phyloP scores from a whole-genome alignment of 2,797 vertebrate genomes.

The Cryptoprocta ferox region DNA sequence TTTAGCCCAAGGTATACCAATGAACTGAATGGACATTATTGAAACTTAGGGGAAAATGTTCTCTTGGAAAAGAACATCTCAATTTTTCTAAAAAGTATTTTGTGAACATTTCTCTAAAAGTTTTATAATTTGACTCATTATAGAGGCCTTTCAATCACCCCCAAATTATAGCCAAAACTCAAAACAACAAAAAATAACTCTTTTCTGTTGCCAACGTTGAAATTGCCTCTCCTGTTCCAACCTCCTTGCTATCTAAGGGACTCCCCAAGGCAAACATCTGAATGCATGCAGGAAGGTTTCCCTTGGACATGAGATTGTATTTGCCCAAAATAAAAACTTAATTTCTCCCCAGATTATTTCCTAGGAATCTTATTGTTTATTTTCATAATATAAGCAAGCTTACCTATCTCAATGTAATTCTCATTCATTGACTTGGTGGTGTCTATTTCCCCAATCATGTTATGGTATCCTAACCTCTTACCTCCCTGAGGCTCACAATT shows the following conservation, averaged over 20 bases:
- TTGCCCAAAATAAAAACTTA: slow-evolving; percentile 21
- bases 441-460: background rate
- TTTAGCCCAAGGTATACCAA: slow-evolving; percentile 23
- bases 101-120: slow-evolving; percentile 47
- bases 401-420: background rate
- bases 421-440: background rate
- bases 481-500: background rate
- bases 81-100: slow-evolving; percentile 45
- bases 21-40: background rate
- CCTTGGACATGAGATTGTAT: background rate
- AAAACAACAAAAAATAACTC: background rate
- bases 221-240: slow-evolving; percentile 39
- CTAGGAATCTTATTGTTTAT: background rate
- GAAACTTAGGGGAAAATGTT: slow-evolving; percentile 43
- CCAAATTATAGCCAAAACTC: slow-evolving; percentile 34
- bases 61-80: slow-evolving; percentile 51
- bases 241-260: background rate
- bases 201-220: background rate
- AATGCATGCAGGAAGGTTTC: background rate
- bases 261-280: slow-evolving; percentile 15
- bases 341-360: background rate
- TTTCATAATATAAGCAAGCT: background rate
- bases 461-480: background rate
- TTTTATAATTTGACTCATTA: slow-evolving; percentile 60
- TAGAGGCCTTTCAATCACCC: background rate